Base-by-base conservation (phyloP, 2,113 vertebrate species). In the Phyllopteryx taeniolatus region DNA sequence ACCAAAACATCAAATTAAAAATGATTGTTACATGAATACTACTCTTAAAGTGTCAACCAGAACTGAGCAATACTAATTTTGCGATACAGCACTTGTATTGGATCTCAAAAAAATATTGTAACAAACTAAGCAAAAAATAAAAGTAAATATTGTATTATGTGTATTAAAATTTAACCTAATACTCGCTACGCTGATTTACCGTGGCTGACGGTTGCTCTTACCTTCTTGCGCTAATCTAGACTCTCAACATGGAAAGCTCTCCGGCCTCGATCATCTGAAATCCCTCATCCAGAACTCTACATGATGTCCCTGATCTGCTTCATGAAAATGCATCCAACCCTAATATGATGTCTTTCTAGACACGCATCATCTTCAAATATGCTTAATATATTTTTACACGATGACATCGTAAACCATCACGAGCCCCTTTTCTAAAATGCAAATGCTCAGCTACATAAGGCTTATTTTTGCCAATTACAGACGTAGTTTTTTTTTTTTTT, bases 161-260 rank as follows among this genome's bases (percentile, higher is more conserved):
- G 27, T 27, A 27, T 27, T 27, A 27, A 27, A 27, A 27, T 27
- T 27, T 1, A 27, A 27, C 27, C 27, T 1, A 27, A 27, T 27
- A 27, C 27, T 27, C 27, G 27, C 27, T 27, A 27, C 27, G 1
- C 27, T 27, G 27, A 27, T 27, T 27, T 10, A 44, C 43, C 10
- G 43, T 44, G 47, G 66, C 53, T 64, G 65, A 73, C 47, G 31
- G 76, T 65, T 44, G 51, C 60, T 76, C 63, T 39, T 15, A 17
- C 27, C 57, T 67, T 49, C 57, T 68, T 54, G 73, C 63, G 42
- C 78, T 88, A 81, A 85, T 85, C 86, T 76, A 78, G 75, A 76
- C 67, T 72, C 70, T 53, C 68, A 53, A 79, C 81, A 78, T 54
- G 65, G 71, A 80, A 80, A 78, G 74, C 76, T 78, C 76, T 73